phyloP scores from a whole-genome alignment of 2,797 vertebrate genomes.

The Gouania willdenowi region DNA sequence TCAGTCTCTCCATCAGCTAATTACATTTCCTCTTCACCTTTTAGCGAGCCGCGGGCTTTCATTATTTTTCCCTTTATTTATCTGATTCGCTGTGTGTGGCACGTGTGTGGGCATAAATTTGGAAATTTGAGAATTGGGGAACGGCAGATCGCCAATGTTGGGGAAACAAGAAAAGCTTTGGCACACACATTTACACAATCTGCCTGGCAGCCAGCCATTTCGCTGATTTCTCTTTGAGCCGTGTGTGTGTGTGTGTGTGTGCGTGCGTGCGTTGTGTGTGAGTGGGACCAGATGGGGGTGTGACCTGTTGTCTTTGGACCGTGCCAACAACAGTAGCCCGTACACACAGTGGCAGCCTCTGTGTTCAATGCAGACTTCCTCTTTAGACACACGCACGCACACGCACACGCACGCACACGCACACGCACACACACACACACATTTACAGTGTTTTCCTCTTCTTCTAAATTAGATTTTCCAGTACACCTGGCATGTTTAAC shows the following conservation, averaged over 20 bases:
- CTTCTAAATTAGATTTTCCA: no score
- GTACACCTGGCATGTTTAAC: no score
- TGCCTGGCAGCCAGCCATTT: conserved; percentile 51
- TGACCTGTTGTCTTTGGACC: conserved; percentile 43
- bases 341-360: conserved; percentile 44
- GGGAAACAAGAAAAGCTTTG: no score
- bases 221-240: conserved; percentile 30
- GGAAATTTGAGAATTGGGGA: conserved; percentile 24
- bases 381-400: conserved; percentile 17
- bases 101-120: neutral
- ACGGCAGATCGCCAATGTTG: conserved; percentile 53
- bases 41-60: neutral
- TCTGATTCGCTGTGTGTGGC: neutral
- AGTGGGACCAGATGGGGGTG: conserved; percentile 62
- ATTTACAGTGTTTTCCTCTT: no score
- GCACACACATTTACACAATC: conserved; percentile 30
- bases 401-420: conserved; percentile 2
- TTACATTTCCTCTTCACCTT: conserved; percentile 5
- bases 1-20: conserved; percentile 10
- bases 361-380: conserved; percentile 35
- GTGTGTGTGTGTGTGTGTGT: conserved; percentile 13
- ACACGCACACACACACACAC: neutral
- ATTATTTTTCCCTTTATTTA: conserved; percentile 2
- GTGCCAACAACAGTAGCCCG: conserved; percentile 47
- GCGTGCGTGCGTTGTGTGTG: conserved; percentile 5